A percentile compares a stretch with the other conserved stretches of the same genome.
Conservation (phyloP, 1,140 invertebrate species). For the Theocolax elegans region DNA sequence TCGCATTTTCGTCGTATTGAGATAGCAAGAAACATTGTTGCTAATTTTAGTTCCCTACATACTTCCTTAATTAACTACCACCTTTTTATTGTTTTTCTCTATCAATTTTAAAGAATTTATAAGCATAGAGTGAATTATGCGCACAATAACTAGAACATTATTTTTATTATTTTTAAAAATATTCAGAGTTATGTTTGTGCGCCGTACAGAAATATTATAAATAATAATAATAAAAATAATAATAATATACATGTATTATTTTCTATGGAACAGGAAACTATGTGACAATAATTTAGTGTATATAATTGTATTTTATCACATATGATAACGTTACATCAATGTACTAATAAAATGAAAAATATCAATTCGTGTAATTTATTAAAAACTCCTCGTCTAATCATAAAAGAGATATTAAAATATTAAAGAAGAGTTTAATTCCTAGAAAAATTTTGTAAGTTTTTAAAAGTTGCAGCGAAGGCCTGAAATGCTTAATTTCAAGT, state of each 20-base stretch:
- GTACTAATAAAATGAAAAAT: no score
- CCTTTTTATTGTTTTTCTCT: not conserved
- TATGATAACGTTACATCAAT: not conserved
- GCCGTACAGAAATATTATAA: no score
- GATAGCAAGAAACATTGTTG: not conserved
- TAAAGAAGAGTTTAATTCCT: not conserved
- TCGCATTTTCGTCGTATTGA: not conserved
- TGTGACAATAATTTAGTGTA: no score
- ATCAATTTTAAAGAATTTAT: no score
- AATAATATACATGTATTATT: no score
- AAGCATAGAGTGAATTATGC: no score
- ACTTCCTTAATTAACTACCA: slow-evolving; percentile 6
- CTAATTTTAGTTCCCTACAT: slow-evolving; percentile 7
- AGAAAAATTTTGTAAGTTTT: not conserved
- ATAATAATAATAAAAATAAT: no score
- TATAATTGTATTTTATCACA: no score
- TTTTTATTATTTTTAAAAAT: no score
- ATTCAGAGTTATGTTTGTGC: no score
- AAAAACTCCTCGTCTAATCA: not conserved
- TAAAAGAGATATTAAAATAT: not conserved
- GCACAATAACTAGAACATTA: no score
- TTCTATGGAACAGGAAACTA: no score
- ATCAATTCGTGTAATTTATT: not conserved
- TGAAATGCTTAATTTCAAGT: not conserved
- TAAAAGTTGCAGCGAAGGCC: not conserved